Conservation (phyloP, 2,113 vertebrate genomes). For the Loxodonta africana region DNA sequence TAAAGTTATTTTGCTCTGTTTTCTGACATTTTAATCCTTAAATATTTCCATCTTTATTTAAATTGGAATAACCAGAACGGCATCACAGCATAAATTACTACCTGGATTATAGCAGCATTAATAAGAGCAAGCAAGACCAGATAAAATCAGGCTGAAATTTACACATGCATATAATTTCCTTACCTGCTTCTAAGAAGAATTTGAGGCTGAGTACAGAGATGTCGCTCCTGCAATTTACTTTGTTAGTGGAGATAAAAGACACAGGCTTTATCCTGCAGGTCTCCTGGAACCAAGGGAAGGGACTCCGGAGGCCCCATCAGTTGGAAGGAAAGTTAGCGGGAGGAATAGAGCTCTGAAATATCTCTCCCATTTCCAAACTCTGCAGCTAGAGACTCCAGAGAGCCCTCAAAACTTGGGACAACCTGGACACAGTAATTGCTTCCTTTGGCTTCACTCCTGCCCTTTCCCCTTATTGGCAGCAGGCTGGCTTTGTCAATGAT, state of each 20-base stretch:
- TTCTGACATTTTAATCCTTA: constrained; percentile 42
- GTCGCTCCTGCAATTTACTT: background rate
- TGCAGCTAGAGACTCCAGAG: background rate
- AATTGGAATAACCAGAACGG: constrained; percentile 40
- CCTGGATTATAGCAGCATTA: background rate
- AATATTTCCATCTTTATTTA: constrained; percentile 29
- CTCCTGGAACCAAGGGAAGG: background rate
- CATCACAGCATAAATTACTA: constrained; percentile 25
- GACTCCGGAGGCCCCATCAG: background rate
- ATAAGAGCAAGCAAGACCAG: constrained; percentile 44
- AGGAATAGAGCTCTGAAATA: background rate
- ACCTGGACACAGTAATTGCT: background rate
- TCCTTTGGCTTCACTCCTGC: background rate
- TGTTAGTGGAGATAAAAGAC: background rate
- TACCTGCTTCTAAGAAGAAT: background rate
- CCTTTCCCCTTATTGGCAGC: background rate
- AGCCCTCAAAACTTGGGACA: background rate
- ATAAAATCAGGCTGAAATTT: constrained; percentile 15
- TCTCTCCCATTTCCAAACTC: background rate
- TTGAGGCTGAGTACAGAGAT: background rate
- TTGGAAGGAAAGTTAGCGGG: background rate
- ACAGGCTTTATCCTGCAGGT: background rate
- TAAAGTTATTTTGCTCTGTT: constrained; percentile 23
- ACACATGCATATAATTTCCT: background rate
- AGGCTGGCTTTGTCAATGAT: constrained; percentile 11